A percentile compares a stretch with the other conserved stretches of the same genome.
Conservation (phyloP, 2,888 invertebrate genomes). For the Patella caerulea region DNA sequence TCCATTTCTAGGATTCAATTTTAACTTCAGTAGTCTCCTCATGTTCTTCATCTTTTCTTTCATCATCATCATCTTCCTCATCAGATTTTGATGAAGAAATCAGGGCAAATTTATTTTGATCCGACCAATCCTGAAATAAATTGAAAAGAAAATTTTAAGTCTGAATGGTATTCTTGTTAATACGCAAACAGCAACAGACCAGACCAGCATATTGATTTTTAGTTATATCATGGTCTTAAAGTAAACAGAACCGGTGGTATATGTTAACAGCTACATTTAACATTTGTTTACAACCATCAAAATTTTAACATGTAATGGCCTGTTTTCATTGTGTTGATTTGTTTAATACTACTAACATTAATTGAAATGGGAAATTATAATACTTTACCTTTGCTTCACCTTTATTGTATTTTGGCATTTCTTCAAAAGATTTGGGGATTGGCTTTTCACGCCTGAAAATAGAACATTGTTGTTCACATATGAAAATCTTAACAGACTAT, state of each 20-base stretch:
- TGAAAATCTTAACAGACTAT: background rate
- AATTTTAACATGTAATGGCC: no score
- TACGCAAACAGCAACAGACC: background rate
- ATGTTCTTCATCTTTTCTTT: constrained; percentile 41
- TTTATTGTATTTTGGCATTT: constrained; percentile 67
- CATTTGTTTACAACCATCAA: no score
- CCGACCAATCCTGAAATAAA: constrained; percentile 62
- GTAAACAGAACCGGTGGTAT: no score
- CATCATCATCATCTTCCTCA: constrained; percentile 52
- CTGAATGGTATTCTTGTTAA: no score
- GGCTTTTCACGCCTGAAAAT: constrained; percentile 48
- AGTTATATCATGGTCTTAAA: no score
- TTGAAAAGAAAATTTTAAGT: constrained; percentile 16
- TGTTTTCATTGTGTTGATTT: no score
- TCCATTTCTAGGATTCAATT: no score
- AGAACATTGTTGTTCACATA: background rate
- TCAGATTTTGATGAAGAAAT: constrained; percentile 49
- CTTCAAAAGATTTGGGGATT: constrained; percentile 64
- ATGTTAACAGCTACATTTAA: no score
- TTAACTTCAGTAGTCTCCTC: constrained; percentile 3
- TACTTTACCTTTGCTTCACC: constrained; percentile 53
- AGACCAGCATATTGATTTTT: no score
- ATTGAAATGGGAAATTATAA: background rate
- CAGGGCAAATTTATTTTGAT: constrained; percentile 59
- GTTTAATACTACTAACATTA: no score